Evolutionary conservation across 2,888 invertebrate species (phyloP).

Genomic region (Tetrapedia diversipes): DNA sequence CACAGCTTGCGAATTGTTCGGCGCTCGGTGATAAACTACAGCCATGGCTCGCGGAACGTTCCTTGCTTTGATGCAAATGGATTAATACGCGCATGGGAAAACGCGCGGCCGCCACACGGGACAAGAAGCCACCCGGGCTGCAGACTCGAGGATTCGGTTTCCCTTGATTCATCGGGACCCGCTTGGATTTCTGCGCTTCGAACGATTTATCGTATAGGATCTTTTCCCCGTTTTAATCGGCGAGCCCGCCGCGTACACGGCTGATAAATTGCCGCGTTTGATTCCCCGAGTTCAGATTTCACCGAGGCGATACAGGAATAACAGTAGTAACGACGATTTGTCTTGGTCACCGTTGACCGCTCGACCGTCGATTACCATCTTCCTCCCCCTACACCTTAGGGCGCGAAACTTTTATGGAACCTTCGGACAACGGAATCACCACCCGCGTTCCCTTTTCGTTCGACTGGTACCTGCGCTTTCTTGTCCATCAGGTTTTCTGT

Average conservation of each 20-base stretch:
- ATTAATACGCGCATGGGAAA: too few relatives aligned
- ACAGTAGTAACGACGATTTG: conserved; percentile 13
- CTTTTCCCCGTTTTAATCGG: conserved; percentile 30
- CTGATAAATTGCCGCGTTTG: conserved; percentile 35
- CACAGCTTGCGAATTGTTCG: too few relatives aligned
- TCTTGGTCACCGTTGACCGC: conserved; percentile 22
- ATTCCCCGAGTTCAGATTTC: conserved; percentile 42
- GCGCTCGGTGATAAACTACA: too few relatives aligned
- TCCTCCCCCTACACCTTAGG: too few relatives aligned
- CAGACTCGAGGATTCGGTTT: conserved; percentile 42
- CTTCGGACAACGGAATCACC: too few relatives aligned
- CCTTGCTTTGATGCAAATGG: too few relatives aligned
- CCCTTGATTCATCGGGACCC: conserved; percentile 38
- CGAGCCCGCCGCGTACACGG: conserved; percentile 8
- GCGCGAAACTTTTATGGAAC: neutral
- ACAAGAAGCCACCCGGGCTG: conserved; percentile 36
- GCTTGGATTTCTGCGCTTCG: conserved; percentile 33
- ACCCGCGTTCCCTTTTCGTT: too few relatives aligned
- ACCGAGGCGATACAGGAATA: conserved; percentile 14
- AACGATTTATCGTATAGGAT: conserved; percentile 46
- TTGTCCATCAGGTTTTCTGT: too few relatives aligned
- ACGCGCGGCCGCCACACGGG: neutral
- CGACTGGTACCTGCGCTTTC: too few relatives aligned
- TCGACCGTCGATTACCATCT: conserved; percentile 17
- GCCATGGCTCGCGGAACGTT: too few relatives aligned